A percentile compares a stretch with the other conserved stretches of the same genome.
Conservation (phyloP, 2,113 vertebrate species). For the Hymenochirus boettgeri region DNA sequence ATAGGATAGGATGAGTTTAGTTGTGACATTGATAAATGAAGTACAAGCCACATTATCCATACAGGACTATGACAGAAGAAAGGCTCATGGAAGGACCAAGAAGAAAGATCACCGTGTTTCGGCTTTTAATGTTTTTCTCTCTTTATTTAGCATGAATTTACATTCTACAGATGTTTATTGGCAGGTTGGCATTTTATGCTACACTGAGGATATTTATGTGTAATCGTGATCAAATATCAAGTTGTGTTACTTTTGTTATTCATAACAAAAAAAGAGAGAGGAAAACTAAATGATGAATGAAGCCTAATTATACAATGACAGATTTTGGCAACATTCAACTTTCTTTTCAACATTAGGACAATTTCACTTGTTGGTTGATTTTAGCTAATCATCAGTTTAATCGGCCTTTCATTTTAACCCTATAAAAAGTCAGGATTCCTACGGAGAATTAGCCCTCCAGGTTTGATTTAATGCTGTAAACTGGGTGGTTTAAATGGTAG, state of each 20-base stretch:
- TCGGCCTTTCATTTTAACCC: conserved; percentile 20
- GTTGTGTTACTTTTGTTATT: conserved; percentile 2
- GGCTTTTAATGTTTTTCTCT: too few relatives aligned
- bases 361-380: conserved; percentile 15
- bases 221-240: conserved; percentile 17
- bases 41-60: too few relatives aligned
- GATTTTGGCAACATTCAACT: conserved; percentile 1
- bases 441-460: conserved; percentile 16
- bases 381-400: conserved; percentile 15
- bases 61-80: too few relatives aligned
- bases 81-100: too few relatives aligned
- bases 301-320: conserved; percentile 20
- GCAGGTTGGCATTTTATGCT: conserved; percentile 12
- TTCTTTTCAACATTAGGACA: conserved; percentile 2
- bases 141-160: not conserved
- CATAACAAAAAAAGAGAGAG: not conserved
- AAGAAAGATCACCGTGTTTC: too few relatives aligned
- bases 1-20: too few relatives aligned
- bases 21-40: too few relatives aligned
- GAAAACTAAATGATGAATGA: not conserved
- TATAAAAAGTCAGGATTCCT: conserved; percentile 18
- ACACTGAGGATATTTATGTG: conserved; percentile 13
- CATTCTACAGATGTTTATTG: conserved; percentile 18
- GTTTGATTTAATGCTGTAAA: not conserved
- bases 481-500: not conserved